Evolutionary conservation across 1,140 invertebrate species (phyloP), one percentile per base, ranked within the genome.

Genomic region (Odontomachus brunneus): DNA sequence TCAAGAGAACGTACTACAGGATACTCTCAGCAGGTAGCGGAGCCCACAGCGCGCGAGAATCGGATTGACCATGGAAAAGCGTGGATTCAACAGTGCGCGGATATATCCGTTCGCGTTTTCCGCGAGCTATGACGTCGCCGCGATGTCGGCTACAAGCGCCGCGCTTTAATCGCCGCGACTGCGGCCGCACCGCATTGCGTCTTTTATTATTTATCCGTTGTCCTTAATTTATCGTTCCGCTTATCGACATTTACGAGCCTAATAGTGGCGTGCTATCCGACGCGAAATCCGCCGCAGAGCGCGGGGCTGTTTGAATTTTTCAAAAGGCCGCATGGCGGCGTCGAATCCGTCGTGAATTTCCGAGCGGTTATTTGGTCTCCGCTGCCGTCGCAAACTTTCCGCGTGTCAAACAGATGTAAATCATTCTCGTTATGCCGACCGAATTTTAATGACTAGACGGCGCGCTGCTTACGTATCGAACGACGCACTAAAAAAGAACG

Each of bases 331-430:
- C 33, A 14, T 14, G 14, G 63, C 44, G 19, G 51, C 75, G 75
- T 69, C 75, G 51, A 80, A 80, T 71, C 75, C 75, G 75, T 59
- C 65, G 65, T 51, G 75, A 65, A 80, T 80, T 80, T 71, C 75
- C 51, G 66, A 81, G 65, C 53, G 74, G 22, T 81, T 84, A 84
- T 84, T 84, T 76, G 49, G 83, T 84, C 83, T 78, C 78, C 29
- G 24, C 3, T 29, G 49, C 65, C 75, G 76, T 84, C 66, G 76
- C 76, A 84, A 84, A 81, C 78, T 71, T 84, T 72, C 72, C 66
- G 67, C 65, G 83, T 81, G 83, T 84, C 83, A 84, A 84, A 84
- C 75, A 84, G 63, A 62, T 69, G 67, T 84, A 80, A 84, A 84
- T 84, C 83, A 81, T 81, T 71, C 38, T 44, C 66, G 48, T 57